Conservation (phyloP, 2,113 vertebrate species). For the Pangasianodon hypophthalmus region DNA sequence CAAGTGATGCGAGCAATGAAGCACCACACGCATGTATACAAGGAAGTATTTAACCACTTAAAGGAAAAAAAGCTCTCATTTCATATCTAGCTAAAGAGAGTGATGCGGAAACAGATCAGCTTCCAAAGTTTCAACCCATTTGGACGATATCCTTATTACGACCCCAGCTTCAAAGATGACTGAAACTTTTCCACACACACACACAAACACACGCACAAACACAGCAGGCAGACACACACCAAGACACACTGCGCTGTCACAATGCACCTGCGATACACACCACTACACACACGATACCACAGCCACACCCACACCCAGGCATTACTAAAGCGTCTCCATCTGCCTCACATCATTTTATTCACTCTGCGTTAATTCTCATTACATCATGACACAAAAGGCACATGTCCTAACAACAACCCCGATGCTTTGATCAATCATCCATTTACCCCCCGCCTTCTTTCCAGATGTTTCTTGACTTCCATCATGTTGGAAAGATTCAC, state of each 20-base stretch:
- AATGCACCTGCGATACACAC: neutral
- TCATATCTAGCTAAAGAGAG: neutral
- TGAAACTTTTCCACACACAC: neutral
- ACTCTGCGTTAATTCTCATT: slow-evolving; percentile 6
- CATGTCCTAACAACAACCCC: neutral
- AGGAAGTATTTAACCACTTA: neutral
- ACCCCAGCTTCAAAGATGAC: neutral
- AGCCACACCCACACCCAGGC: neutral
- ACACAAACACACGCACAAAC: neutral
- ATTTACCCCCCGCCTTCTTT: neutral
- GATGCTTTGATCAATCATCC: slow-evolving; percentile 5
- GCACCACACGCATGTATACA: neutral
- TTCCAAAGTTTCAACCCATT: too few species aligned
- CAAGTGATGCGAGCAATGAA: neutral
- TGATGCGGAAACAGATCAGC: neutral
- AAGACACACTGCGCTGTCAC: neutral
- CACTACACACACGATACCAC: neutral
- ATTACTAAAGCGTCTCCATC: neutral
- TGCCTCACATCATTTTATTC: slow-evolving; percentile 1
- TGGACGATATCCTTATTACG: neutral
- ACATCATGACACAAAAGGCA: slow-evolving; percentile 1
- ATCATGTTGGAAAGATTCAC: slow-evolving; percentile 28
- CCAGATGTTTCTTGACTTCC: slow-evolving; percentile 17
- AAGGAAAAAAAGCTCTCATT: neutral
- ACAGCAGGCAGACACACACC: slow-evolving; percentile 10